phyloP scores from a whole-genome alignment of 2,113 vertebrate species.

The Cardinalis cardinalis region DNA sequence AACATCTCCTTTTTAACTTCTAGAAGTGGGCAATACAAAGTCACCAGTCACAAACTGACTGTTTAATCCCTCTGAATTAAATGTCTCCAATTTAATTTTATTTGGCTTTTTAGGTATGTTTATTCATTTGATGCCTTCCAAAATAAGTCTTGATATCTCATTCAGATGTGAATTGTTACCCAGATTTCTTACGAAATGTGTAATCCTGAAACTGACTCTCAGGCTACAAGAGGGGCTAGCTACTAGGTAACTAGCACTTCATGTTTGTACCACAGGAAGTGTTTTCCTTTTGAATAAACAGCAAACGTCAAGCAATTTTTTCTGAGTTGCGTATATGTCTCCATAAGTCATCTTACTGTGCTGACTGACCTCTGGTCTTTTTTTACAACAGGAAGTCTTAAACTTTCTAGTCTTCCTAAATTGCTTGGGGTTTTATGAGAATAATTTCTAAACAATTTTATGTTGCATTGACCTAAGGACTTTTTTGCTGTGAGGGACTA shows the following conservation, averaged over 20 bases:
- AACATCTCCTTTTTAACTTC: background rate
- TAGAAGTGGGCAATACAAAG: background rate
- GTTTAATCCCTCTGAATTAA: background rate
- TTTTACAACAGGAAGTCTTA: background rate
- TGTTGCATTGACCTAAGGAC: background rate
- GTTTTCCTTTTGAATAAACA: background rate
- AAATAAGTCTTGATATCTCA: background rate
- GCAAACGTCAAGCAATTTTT: background rate
- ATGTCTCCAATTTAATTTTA: background rate
- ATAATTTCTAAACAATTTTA: background rate
- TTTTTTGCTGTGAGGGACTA: background rate
- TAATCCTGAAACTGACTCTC: background rate
- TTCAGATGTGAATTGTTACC: background rate
- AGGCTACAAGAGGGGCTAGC: background rate
- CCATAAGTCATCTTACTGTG: background rate
- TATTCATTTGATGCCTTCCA: background rate
- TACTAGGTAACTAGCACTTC: background rate
- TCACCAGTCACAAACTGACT: background rate
- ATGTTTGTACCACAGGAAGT: background rate
- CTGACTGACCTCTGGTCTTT: background rate
- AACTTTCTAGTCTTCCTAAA: background rate
- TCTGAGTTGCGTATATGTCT: fast-evolving
- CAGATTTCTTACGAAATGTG: background rate
- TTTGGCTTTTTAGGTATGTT: background rate
- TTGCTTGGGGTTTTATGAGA: background rate